A percentile compares a stretch with the other conserved stretches of the same genome.
These are phyloP conservation scores for Lacanobia oleracea DNA, from an alignment of 2,888 invertebrate species.

Conservation along the genomic window DNA sequence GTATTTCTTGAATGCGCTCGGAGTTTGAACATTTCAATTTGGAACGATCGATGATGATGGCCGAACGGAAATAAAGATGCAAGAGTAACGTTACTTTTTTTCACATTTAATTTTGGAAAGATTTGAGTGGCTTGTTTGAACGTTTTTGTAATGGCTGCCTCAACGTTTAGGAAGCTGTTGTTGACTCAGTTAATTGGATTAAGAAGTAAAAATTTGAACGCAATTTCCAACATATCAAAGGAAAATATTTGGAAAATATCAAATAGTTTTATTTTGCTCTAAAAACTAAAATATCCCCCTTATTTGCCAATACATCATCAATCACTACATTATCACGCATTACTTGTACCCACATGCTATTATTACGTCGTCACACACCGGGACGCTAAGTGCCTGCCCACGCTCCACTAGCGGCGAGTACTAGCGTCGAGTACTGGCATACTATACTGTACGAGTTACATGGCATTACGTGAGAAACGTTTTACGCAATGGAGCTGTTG, in stretches of 20 bases:
- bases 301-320: constrained; percentile 41
- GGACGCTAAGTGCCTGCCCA: constrained; percentile 57
- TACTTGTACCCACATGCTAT: constrained; percentile 31
- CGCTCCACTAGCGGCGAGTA: constrained; percentile 48
- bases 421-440: constrained; percentile 25
- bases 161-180: no score
- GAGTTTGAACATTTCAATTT: constrained; percentile 36
- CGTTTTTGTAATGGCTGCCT: neutral
- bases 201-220: neutral
- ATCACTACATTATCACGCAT: constrained; percentile 35
- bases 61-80: constrained; percentile 4
- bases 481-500: constrained; percentile 57
- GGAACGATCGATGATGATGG: constrained; percentile 20
- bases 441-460: constrained; percentile 51
- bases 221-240: neutral
- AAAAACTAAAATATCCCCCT: constrained; percentile 15
- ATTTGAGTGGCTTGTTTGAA: neutral
- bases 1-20: constrained; percentile 20
- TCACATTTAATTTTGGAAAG: constrained; percentile 16
- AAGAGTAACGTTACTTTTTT: neutral
- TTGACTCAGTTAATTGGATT: neutral
- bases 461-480: constrained; percentile 60
- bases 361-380: constrained; percentile 20
- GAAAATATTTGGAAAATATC: no score
- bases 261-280: neutral